Percentiles rank a stretch among this genome's conserved stretches.
Evolutionary conservation across 1,140 invertebrate species (phyloP).

Genomic region (Drosophila orena): DNA sequence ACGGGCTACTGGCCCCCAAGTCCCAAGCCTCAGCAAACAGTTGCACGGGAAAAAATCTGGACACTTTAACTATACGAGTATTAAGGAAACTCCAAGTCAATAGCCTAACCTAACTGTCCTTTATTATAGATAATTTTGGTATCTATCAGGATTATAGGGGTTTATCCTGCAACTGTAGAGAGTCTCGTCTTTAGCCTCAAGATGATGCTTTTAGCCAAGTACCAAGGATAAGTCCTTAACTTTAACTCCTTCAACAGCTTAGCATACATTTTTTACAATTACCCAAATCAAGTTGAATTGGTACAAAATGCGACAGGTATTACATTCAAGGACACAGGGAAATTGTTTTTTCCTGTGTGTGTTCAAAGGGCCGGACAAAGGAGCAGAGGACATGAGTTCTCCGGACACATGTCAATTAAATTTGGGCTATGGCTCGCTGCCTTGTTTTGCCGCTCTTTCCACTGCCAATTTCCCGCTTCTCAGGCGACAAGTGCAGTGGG

Average conservation of each 20-base stretch:
- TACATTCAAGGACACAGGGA: not conserved
- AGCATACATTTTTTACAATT: no score
- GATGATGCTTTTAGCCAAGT: no score
- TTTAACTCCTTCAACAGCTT: no score
- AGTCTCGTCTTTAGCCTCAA: no score
- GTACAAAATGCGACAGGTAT: not conserved
- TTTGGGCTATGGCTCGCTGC: conserved; percentile 61
- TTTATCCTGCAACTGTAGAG: no score
- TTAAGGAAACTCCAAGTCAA: not conserved
- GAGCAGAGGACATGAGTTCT: conserved; percentile 34
- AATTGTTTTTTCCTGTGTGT: conserved; percentile 10
- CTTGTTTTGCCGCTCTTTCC: conserved; percentile 17
- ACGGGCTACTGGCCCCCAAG: conserved; percentile 35
- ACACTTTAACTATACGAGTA: no score
- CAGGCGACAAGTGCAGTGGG: conserved; percentile 42
- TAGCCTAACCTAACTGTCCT: no score
- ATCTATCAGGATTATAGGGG: no score
- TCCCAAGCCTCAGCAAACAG: conserved; percentile 14
- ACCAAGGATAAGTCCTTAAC: no score
- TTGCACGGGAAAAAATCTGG: conserved; percentile 2
- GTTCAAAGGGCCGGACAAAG: conserved; percentile 25
- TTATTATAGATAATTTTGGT: no score
- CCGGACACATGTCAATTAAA: conserved; percentile 75
- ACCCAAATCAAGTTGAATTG: no score
- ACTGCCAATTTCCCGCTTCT: conserved; percentile 6